Evolutionary conservation across 2,797 vertebrate species (phyloP).

Genomic region (Peromyscus melanophrys): DNA sequence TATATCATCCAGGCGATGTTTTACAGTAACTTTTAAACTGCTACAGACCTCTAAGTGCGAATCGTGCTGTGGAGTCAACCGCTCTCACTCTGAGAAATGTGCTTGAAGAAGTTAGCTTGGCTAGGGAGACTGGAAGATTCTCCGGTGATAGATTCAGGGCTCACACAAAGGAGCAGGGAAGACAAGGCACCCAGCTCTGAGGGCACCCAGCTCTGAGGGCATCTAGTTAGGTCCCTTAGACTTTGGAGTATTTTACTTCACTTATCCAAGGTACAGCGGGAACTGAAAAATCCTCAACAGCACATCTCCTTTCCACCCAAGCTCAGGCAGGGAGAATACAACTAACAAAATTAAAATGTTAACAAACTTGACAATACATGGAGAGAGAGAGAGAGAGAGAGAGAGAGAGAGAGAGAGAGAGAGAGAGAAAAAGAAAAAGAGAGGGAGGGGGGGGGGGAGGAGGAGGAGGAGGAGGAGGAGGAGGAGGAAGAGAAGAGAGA

Average conservation of each 20-base stretch:
- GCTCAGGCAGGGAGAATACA: background rate
- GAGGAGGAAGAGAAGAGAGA: too few relatives aligned
- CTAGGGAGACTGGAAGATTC: accelerated
- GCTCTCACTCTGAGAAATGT: background rate
- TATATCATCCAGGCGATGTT: slow-evolving; percentile 21
- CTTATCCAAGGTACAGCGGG: accelerated
- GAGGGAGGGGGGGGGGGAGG: too few relatives aligned
- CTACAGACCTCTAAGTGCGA: slow-evolving; percentile 4
- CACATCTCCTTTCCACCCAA: background rate
- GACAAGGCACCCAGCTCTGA: background rate
- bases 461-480: too few relatives aligned
- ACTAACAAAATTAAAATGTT: slow-evolving; percentile 13
- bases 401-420: background rate
- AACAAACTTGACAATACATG: background rate
- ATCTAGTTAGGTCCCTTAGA: background rate
- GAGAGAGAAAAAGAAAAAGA: too few relatives aligned
- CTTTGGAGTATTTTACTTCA: background rate
- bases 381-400: background rate
- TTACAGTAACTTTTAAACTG: slow-evolving; percentile 55
- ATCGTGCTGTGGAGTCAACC: background rate
- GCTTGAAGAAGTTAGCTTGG: background rate
- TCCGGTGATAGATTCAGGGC: background rate
- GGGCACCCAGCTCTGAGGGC: too few relatives aligned
- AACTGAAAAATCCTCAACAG: background rate
- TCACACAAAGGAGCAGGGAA: background rate